Evolutionary conservation across 1,140 invertebrate genomes (phyloP).

Genomic region (Calliphora vicina): DNA sequence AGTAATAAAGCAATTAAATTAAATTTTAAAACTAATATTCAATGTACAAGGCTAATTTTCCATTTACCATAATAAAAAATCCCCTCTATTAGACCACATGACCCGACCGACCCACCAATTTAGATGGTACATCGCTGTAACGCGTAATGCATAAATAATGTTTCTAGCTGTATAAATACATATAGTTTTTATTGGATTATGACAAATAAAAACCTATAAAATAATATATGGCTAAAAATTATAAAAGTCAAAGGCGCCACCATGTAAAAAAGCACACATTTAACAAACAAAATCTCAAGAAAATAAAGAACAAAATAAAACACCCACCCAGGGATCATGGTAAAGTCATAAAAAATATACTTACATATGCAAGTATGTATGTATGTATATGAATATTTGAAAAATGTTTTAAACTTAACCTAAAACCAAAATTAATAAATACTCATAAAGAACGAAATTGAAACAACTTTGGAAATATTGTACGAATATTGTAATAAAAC

Average conservation of each 20-base stretch:
- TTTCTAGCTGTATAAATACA: background rate
- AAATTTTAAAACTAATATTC: background rate
- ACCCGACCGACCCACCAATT: background rate
- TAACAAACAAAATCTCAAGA: too few species aligned
- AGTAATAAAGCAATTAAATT: background rate
- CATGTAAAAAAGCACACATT: background rate
- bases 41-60: background rate
- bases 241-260: slow-evolving; percentile 34
- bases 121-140: slow-evolving; percentile 9
- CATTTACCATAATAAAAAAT: background rate
- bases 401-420: background rate
- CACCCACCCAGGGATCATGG: slow-evolving; percentile 18
- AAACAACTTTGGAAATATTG: background rate
- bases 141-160: slow-evolving; percentile 32
- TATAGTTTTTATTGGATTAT: slow-evolving; percentile 29
- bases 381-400: background rate
- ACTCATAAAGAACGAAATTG: background rate
- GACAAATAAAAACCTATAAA: slow-evolving; percentile 8
- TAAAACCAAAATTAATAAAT: background rate
- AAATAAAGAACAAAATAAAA: background rate
- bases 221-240: slow-evolving; percentile 21
- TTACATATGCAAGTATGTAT: too few species aligned
- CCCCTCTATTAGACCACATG: background rate
- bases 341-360: slow-evolving; percentile 22
- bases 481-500: too few species aligned